Evolutionary conservation across 2,888 invertebrate genomes (phyloP), one percentile per base, ranked within the genome.

Genomic region (Pyrrhia umbra): DNA sequence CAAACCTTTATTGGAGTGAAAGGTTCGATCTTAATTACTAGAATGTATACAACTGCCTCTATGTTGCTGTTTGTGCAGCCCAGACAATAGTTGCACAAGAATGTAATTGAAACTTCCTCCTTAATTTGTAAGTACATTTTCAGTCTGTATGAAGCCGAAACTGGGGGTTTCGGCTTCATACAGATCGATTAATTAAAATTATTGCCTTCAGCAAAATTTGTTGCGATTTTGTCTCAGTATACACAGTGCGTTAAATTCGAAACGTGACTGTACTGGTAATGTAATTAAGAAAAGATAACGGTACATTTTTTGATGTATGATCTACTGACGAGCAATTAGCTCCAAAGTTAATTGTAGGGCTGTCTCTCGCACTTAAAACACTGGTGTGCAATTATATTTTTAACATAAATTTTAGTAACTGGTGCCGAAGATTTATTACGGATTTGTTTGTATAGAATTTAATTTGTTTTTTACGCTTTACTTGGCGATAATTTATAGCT

Each of bases 101-200:
- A 91, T 92, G 92, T 94, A 92, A 94, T 94, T 94, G 93, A 93
- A 94, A 93, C 84, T 91, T 92, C 90, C 85, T 85, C 87, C 83
- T 90, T 90, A 90, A 91, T 92, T 93, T 91, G 91, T 90, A 88
- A 88, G 86, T 88, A 84, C 86, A 88, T 87, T 89, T 89, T 85
- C 85, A 87, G 86, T 81, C 80, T 76, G 77, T 69, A 40, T 52
- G 60, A 25, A 64, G 37, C 39, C 47, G 46, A 66, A 66, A 56
- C 42, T 52, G 3, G 21, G 54, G 63, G 59, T 63, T 40, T 62
- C 49, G n/a, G n/a, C n/a, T n/a, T n/a, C n/a, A n/a, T n/a, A n/a
- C n/a, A n/a, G n/a, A n/a, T 40, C 56, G 55, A 63, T 77, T 70
- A 56, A 62, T 64, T 66, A 40, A 47, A 52, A 68, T 67, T 25